Evolutionary conservation across 2,888 invertebrate genomes (phyloP).

Genomic region (Apodemia zela): DNA sequence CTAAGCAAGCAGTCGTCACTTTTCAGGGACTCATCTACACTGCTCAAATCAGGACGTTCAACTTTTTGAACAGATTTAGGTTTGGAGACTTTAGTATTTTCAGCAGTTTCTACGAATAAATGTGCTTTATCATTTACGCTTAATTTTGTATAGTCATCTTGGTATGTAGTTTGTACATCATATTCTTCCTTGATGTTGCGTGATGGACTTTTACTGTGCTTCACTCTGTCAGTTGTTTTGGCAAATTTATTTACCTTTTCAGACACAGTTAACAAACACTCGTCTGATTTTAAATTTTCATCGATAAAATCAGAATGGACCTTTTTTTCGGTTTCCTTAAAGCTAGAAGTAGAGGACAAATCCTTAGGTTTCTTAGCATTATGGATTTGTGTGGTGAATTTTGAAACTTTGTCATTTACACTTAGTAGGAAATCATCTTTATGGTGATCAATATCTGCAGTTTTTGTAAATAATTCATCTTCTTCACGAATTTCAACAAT

Average conservation of each 20-base stretch:
- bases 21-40: slow-evolving; percentile 79
- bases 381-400: slow-evolving; percentile 66
- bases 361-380: slow-evolving; percentile 52
- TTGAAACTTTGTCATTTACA: slow-evolving; percentile 80
- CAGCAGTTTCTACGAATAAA: slow-evolving; percentile 82
- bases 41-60: slow-evolving; percentile 73
- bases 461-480: slow-evolving; percentile 66
- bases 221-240: slow-evolving; percentile 60
- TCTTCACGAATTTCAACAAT: slow-evolving; percentile 78
- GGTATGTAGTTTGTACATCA: slow-evolving; percentile 76
- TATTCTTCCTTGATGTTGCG: slow-evolving; percentile 67
- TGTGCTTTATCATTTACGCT: slow-evolving; percentile 84
- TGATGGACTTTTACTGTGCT: slow-evolving; percentile 57
- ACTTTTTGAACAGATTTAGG: slow-evolving; percentile 57
- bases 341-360: slow-evolving; percentile 37
- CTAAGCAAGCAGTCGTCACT: slow-evolving; percentile 82
- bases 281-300: slow-evolving; percentile 76
- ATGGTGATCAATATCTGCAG: slow-evolving; percentile 51
- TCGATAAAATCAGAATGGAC: slow-evolving; percentile 77
- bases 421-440: slow-evolving; percentile 76
- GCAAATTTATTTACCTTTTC: slow-evolving; percentile 86
- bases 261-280: slow-evolving; percentile 83
- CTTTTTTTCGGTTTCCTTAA: slow-evolving; percentile 55
- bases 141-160: slow-evolving; percentile 72
- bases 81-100: slow-evolving; percentile 71